Evolutionary conservation across 2,797 vertebrate species (phyloP).

Genomic region (Hybognathus amarus): DNA sequence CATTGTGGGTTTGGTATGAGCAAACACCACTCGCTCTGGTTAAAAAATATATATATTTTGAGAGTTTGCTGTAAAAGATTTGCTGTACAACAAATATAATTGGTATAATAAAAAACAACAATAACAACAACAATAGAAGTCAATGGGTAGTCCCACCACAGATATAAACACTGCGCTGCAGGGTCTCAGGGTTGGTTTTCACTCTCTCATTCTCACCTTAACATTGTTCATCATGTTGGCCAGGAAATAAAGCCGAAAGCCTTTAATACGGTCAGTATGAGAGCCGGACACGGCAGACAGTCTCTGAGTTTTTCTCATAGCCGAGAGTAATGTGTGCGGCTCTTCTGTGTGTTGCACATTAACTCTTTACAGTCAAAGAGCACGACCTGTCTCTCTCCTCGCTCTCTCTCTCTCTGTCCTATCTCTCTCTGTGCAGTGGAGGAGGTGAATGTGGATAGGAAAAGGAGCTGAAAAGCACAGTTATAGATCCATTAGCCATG

Average conservation of each 20-base stretch:
- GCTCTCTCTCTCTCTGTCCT: not conserved
- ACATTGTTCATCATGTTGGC: slow-evolving; percentile 28
- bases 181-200: slow-evolving; percentile 10
- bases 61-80: not conserved
- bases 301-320: not conserved
- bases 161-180: not conserved
- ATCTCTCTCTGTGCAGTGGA: slow-evolving; percentile 47
- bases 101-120: not conserved
- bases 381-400: slow-evolving; percentile 10
- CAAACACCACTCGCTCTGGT: not conserved
- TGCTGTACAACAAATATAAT: not conserved
- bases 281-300: slow-evolving; percentile 4
- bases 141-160: not conserved
- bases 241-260: not conserved
- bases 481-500: slow-evolving; percentile 26
- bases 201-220: slow-evolving; percentile 11
- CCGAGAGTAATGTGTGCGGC: not conserved
- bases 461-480: slow-evolving; percentile 10
- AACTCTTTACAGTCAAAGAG: slow-evolving; percentile 28
- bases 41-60: not conserved
- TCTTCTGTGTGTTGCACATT: not conserved
- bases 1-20: not conserved
- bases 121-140: not conserved
- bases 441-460: not conserved
- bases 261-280: slow-evolving; percentile 14